Conservation (phyloP, 2,888 invertebrate genomes). For the Octonoba sinensis region DNA sequence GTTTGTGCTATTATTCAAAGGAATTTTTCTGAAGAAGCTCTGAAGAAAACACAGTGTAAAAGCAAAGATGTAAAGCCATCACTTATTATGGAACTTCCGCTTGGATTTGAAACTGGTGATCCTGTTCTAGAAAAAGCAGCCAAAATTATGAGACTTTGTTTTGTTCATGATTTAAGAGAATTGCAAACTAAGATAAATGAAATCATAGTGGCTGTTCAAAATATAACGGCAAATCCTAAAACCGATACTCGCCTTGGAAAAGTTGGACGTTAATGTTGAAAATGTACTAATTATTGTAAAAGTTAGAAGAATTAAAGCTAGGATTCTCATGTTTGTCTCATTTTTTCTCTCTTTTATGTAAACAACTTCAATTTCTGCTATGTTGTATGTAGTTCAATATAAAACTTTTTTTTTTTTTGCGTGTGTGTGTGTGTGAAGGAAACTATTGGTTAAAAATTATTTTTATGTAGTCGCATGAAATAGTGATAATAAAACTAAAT, state of each 20-base stretch:
- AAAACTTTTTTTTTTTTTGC: too few relatives aligned
- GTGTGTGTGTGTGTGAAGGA: too few relatives aligned
- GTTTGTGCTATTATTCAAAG: conserved; percentile 77
- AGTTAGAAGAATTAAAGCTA: not conserved
- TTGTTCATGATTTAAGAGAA: conserved; percentile 85
- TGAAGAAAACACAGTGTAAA: conserved; percentile 74
- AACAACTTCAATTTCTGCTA: too few relatives aligned
- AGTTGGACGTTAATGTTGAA: conserved; percentile 77
- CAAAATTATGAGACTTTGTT: conserved; percentile 83
- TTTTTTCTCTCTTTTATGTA: too few relatives aligned
- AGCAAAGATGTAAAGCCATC: conserved; percentile 76
- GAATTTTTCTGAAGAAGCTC: conserved; percentile 76
- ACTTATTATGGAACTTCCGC: conserved; percentile 79
- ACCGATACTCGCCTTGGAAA: conserved; percentile 94
- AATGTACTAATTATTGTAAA: not conserved
- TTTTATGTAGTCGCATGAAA: too few relatives aligned
- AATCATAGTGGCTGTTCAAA: conserved; percentile 91
- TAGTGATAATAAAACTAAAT: too few relatives aligned
- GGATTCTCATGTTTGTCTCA: too few relatives aligned
- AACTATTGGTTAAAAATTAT: too few relatives aligned
- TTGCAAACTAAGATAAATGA: conserved; percentile 95
- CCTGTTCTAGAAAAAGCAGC: conserved; percentile 79
- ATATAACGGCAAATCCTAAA: conserved; percentile 94
- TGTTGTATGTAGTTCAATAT: too few relatives aligned
- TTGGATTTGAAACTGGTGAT: conserved; percentile 79